A percentile compares a stretch with the other conserved stretches of the same genome.
Conservation (phyloP, 2,113 vertebrate species). For the Coryphaenoides rupestris region DNA sequence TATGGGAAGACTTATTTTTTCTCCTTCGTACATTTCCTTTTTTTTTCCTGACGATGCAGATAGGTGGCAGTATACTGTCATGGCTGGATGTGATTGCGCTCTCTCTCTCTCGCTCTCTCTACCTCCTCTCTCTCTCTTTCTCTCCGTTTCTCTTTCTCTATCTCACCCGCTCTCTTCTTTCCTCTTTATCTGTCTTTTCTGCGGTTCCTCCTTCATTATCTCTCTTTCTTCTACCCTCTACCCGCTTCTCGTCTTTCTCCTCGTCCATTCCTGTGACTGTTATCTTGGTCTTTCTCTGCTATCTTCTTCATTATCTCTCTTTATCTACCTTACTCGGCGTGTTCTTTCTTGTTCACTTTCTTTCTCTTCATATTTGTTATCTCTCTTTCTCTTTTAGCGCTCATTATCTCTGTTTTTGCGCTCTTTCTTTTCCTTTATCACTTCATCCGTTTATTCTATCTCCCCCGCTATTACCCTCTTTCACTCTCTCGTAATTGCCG, state of each 20-base stretch:
- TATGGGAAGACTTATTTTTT: too few relatives aligned
- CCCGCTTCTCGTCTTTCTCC: constrained; percentile 18
- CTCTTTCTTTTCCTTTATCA: constrained; percentile 11
- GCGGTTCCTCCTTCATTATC: constrained; percentile 10
- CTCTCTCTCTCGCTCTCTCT: constrained; percentile 17
- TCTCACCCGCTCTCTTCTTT: constrained; percentile 22
- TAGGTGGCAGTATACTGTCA: constrained; percentile 98
- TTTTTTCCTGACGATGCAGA: constrained; percentile 81
- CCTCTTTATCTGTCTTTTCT: constrained; percentile 16
- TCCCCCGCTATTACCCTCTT: constrained; percentile 43
- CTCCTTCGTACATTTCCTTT: too few relatives aligned
- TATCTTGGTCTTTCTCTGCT: constrained; percentile 19
- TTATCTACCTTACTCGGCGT: constrained; percentile 11
- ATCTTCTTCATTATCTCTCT: constrained; percentile 26
- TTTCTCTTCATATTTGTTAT: constrained; percentile 35
- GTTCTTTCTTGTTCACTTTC: constrained; percentile 15
- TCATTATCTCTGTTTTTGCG: constrained; percentile 1
- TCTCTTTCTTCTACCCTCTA: constrained; percentile 19
- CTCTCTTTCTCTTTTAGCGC: not conserved
- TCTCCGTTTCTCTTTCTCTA: constrained; percentile 19
- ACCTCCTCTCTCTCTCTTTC: constrained; percentile 13
- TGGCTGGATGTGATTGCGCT: constrained; percentile 69
- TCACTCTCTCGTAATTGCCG: constrained; percentile 61
- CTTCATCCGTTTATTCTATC: constrained; percentile 56
- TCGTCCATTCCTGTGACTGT: too few relatives aligned